A percentile compares a stretch with the other conserved stretches of the same genome.
Conservation (phyloP, 1,140 invertebrate species). For the Leptopilina boulardi region DNA sequence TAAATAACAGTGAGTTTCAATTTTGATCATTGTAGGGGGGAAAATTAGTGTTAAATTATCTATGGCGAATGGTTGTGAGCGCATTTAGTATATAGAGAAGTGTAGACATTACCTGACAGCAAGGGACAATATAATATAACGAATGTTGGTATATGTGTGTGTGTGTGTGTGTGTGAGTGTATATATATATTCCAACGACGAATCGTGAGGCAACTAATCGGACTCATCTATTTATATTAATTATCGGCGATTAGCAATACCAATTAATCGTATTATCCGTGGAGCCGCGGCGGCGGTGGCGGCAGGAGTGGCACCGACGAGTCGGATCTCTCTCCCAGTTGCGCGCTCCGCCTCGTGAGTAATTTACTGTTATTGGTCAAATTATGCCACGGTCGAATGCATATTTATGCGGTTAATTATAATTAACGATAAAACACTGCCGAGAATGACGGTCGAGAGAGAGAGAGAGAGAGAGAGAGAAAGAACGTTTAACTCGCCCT, state of each 20-base stretch:
- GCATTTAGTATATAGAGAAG: background rate
- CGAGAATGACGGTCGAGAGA: constrained; percentile 70
- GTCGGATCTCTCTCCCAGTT: constrained; percentile 51
- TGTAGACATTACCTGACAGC: background rate
- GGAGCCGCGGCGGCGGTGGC: constrained; percentile 46
- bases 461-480: too few species aligned
- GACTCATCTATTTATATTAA: constrained; percentile 77
- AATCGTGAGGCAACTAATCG: constrained; percentile 67
- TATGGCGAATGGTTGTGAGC: background rate
- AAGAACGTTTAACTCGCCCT: constrained; percentile 61
- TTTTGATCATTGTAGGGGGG: background rate
- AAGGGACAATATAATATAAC: background rate
- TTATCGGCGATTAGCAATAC: constrained; percentile 77
- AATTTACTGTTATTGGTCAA: constrained; percentile 77
- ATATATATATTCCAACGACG: constrained; percentile 55
- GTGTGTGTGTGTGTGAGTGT: constrained; percentile 37
- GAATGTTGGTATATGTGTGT: background rate
- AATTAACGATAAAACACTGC: constrained; percentile 75
- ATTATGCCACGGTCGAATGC: constrained; percentile 75
- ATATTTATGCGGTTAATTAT: constrained; percentile 77
- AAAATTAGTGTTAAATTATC: constrained; percentile 9
- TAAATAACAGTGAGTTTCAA: background rate
- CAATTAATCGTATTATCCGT: constrained; percentile 77
- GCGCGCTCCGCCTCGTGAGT: constrained; percentile 69
- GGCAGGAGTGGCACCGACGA: constrained; percentile 50